These are phyloP conservation scores for Tuta absoluta DNA, from an alignment of 2,888 invertebrate species.

Conservation along the genomic window DNA sequence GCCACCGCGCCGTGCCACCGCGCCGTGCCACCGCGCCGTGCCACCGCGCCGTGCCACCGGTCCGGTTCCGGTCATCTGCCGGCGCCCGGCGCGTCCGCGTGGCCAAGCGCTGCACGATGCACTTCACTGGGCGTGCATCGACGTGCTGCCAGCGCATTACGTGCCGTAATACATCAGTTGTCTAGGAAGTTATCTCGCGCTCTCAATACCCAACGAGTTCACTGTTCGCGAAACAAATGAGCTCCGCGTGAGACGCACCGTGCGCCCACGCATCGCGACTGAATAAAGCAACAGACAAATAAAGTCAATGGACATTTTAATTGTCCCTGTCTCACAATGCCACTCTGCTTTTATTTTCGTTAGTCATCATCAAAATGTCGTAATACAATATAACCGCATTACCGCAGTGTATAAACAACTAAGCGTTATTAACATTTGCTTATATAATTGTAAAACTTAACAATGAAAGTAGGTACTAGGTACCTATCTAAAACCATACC, in stretches of 20 bases:
- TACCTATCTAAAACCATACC: too few species aligned
- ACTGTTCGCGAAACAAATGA: constrained; percentile 19
- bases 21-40: background rate
- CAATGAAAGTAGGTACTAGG: too few species aligned
- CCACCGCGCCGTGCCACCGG: background rate
- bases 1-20: background rate
- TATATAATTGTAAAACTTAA: too few species aligned
- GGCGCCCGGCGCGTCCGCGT: background rate
- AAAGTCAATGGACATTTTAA: constrained; percentile 20
- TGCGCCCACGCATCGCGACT: constrained; percentile 32
- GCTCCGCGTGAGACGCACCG: constrained; percentile 31
- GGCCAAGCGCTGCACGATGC: constrained; percentile 38
- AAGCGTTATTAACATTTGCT: background rate
- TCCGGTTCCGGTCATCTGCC: too few species aligned
- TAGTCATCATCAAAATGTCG: background rate
- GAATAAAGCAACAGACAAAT: constrained; percentile 27
- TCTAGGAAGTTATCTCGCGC: constrained; percentile 24
- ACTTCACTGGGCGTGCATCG: constrained; percentile 47
- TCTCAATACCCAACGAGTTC: constrained; percentile 12
- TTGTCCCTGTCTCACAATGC: constrained; percentile 8
- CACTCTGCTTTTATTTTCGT: background rate
- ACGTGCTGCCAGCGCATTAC: constrained; percentile 29
- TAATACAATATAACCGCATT: background rate
- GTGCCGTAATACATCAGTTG: constrained; percentile 25
- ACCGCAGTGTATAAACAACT: background rate